Evolutionary conservation across 2,888 invertebrate species (phyloP), one percentile per base, ranked within the genome.

Genomic region (Frankliniella fusca): DNA sequence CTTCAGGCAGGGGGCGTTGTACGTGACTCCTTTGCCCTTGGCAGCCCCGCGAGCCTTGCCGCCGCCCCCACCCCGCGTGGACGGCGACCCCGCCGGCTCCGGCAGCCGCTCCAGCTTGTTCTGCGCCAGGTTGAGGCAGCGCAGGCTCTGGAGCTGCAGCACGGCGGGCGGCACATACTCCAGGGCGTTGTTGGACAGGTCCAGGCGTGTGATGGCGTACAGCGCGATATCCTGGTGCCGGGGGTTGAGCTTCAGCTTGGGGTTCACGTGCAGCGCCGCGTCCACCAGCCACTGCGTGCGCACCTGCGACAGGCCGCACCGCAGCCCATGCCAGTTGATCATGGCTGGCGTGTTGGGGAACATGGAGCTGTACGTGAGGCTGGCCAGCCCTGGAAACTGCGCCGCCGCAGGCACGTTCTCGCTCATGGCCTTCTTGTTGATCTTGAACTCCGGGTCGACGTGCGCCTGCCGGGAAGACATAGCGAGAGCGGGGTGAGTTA

Each of bases 121-220:
- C 87, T 97, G 96, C 0, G 96, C 95, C 81, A 95, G 91, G 89
- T 97, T 97, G 48, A 98, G 89, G 86, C 94, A 94, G 86, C 92
- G 92, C 80, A 97, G 89, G 86, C 97, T 97, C 84, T 93, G 92
- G 86, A 98, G 89, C 84, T 94, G 92, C 87, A 98, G 97, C 81
- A 99, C 90, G 83, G 93, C 93, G 0, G 93, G 88, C 0, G 99
- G 99, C 85, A 99, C 88, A 48, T 91, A 90, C 0, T 92, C 91
- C 81, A 99, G 90, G 83, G 93, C 93, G 88, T 99, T 99, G 87
- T 94, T 93, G 11, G 98, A 97, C 79, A 99, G 91, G 88, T 99
- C 99, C 48, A 99, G 90, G 70, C 98, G 91, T 0, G 99, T 99
- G 83, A 99, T 93, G 0, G 98, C 97, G 86, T 94, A 94, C n/a